Base-by-base conservation (phyloP, 2,113 vertebrate species). In the Dolichallabes microphthalmus region DNA sequence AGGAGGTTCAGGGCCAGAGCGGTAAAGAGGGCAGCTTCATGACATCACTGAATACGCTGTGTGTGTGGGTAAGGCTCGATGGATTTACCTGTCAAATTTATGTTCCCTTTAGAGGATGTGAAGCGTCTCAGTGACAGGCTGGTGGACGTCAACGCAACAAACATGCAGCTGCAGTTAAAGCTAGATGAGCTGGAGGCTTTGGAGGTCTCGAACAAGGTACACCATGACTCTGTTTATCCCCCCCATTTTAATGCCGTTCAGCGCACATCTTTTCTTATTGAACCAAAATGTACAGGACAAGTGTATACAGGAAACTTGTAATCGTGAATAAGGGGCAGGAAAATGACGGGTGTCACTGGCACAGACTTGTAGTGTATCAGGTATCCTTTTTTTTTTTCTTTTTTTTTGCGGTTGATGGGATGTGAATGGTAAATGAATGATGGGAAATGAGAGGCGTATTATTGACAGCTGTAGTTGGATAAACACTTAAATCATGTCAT, bases 111-210 rank as follows among this genome's bases (percentile, higher is more conserved):
- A 99, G 98, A 96, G 94, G 98, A 99, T 90, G 88, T 98, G 80
- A 96, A 96, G 90, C 95, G 95, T 45, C 92, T 97, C 30, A 97
- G 95, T 94, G 96, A 98, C 88, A 97, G 97, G 79, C 92, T 99
- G 82, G 94, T 95, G 45, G 97, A 97, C 88, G 94, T 94, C 83
- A 98, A 90, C 89, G 91, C 95, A 39, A 95, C 95, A 85, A 99
- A 96, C 86, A 92, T 97, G 89, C 94, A 97, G 61, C 94, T 98
- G 87, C 96, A 98, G 88, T 90, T 98, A 87, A 97, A 97, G 84
- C 0, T 99, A 69, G 97, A 99, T 92, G 96, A 98, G n/a, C 95
- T 98, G 79, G 96, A 99, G 90, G 93, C 96, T n/a, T 96, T 96
- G 64, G 97, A 98, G 92, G 95, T 99, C 87, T 96, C 97, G 53